Base-by-base conservation (phyloP, 2,113 vertebrate species). In the Hypomesus transpacificus region DNA sequence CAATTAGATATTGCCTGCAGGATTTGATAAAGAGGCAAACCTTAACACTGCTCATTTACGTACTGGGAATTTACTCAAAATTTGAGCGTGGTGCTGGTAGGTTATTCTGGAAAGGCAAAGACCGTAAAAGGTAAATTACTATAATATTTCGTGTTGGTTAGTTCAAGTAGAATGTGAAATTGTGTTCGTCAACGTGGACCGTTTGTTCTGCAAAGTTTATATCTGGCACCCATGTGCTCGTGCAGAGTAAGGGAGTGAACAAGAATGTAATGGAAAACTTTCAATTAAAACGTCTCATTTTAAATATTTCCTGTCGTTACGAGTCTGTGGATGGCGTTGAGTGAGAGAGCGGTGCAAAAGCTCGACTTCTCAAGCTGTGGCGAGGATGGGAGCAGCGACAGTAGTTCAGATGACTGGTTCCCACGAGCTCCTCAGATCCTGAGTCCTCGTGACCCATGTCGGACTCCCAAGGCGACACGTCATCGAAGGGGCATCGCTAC, bases 281-380 rank as follows among this genome's bases (percentile, higher is more conserved):
- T 56, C 14, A 18, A 8, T 14, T 63, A 31, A 31, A 63, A 63
- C 3, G 26, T 18, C 9, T 4, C 14, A 46, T 18, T 18, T 63
- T 13, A 2, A 63, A 18, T 63, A 9, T 34, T 26, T 31, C 5
- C 8, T 57, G 11, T 57, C 18, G 1, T 22, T n/a, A 16, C 59
- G 74, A 70, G 69, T 51, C 66, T 16, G 68, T 77, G 51, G 70
- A 91, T 91, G 89, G 86, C 82, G 1, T 69, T n/a, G 3, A 20
- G 80, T 53, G 79, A 89, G 0, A 88, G 88, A 0, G 81, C 90
- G 3, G 80, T 84, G 76, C 93, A 95, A 90, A 87, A 77, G 70
- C 81, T 96, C 71, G 90, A 92, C 75, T 94, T 97, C 70, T 93
- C 93, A 14, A 93, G 84, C 34, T 91, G 90, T 70, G 94, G 91